phyloP scores from a whole-genome alignment of 1,140 invertebrate species.

The Nephila pilipes region DNA sequence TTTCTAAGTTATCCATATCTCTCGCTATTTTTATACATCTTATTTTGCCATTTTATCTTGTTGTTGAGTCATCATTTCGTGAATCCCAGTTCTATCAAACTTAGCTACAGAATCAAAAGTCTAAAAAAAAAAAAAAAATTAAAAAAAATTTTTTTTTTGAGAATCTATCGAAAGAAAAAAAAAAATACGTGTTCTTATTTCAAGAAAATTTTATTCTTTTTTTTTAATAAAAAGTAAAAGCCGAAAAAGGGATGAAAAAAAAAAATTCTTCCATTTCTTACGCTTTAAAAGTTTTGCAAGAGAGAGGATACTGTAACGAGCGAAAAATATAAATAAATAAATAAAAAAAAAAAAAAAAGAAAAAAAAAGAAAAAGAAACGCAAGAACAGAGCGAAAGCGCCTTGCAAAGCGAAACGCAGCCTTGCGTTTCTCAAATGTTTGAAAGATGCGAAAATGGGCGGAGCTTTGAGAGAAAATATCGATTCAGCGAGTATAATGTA shows the following conservation, averaged over 20 bases:
- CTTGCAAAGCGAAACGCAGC: conserved; percentile 59
- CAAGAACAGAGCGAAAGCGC: conserved; percentile 47
- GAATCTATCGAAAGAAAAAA: neutral
- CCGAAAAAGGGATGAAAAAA: neutral
- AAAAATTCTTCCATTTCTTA: conserved; percentile 48
- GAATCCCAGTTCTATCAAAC: conserved; percentile 58
- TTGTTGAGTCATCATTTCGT: conserved; percentile 57
- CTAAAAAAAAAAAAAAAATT: neutral
- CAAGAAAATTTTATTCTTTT: neutral
- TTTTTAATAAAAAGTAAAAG: conserved; percentile 52
- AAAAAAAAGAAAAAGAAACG: neutral
- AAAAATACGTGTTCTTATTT: conserved; percentile 66
- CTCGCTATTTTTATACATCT: conserved; percentile 29
- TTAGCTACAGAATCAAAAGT: conserved; percentile 51
- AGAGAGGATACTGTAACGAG: conserved; percentile 63
- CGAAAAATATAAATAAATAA: conserved; percentile 59
- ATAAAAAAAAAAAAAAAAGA: conserved; percentile 37
- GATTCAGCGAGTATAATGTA: conserved; percentile 72
- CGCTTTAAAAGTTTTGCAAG: conserved; percentile 61
- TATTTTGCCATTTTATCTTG: conserved; percentile 51
- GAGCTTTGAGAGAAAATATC: conserved; percentile 62
- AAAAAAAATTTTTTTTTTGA: conserved; percentile 38
- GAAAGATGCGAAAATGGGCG: conserved; percentile 72
- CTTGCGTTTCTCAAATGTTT: conserved; percentile 70
- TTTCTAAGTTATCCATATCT: conserved; percentile 21